Evolutionary conservation across 2,888 invertebrate genomes (phyloP).

Genomic region (Sinodicranocentrus sp.): DNA sequence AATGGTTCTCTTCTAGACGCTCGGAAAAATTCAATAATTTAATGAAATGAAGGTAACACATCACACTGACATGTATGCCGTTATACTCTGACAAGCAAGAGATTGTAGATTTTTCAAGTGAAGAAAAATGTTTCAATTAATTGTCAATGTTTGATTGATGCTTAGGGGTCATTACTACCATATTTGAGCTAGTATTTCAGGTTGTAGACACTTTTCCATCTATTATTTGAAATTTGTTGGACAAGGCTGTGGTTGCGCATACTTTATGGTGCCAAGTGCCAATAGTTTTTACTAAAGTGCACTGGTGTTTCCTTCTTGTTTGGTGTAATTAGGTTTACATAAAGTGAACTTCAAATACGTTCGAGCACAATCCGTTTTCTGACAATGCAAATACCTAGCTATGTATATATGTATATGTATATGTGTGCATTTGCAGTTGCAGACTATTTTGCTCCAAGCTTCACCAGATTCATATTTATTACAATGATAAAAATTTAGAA

Average conservation of each 20-base stretch:
- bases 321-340: background rate
- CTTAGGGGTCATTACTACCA: slow-evolving; percentile 29
- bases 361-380: too few species aligned
- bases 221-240: background rate
- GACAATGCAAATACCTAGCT: too few species aligned
- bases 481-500: too few species aligned
- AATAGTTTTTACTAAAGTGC: too few species aligned
- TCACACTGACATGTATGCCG: background rate
- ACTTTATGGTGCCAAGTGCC: too few species aligned
- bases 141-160: slow-evolving; percentile 33
- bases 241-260: background rate
- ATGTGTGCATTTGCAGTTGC: too few species aligned
- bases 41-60: background rate
- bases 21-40: background rate
- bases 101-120: background rate
- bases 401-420: too few species aligned
- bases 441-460: too few species aligned
- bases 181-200: slow-evolving; percentile 4
- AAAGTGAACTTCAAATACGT: too few species aligned
- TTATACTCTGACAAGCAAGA: background rate
- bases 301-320: background rate
- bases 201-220: background rate
- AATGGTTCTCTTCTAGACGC: too few species aligned
- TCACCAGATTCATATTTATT: too few species aligned
- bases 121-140: background rate